Base-by-base conservation (phyloP, 2,113 vertebrate species). In the Datnioides undecimradiatus region DNA sequence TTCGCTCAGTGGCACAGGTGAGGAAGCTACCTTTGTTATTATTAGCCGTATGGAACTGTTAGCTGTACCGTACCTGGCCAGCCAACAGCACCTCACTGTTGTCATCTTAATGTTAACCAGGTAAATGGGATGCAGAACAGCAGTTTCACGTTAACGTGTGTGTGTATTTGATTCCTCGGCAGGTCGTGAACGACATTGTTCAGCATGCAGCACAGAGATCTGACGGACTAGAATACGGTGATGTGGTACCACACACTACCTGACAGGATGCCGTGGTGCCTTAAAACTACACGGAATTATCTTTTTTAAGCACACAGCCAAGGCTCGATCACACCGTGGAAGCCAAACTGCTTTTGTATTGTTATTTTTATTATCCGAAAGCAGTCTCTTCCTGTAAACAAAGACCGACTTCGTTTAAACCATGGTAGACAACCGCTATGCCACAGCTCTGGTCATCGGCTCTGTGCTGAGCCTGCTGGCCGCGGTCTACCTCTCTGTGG, bases 341-440 rank as follows among this genome's bases (percentile, higher is more conserved):
- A 46, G 51, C 8, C 52, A 48, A 23, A 33, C 45, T 45, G 8
- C 13, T 16, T 54, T 31, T 27, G 1, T 48, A 12, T 48, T 65
- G 21, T 7, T 23, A 1, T 46, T 11, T 19, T n/a, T n/a, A n/a
- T n/a, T 8, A 19, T 16, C 19, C 8, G 13, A 43, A 8, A 59
- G 6, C 25, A 25, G 8, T 29, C 25, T 33, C 27, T 58, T 27
- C 6, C 40, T 8, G 3, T 38, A 54, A 6, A 71, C 9, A 60
- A 41, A 8, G 10, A 27, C 34, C 9, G 19, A 9, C 31, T 66
- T 14, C 49, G 8, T 8, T 0, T 5, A 43, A 13, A 89, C 54
- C 55, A 97, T 96, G 96, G 98, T 99, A 87, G 98, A 99, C 93
- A 99, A 99, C 87, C 96, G 97, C 17, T 99, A 99, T 55, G 97